phyloP scores from a whole-genome alignment of 1,140 invertebrate species.

The Lepidurus couesii region DNA sequence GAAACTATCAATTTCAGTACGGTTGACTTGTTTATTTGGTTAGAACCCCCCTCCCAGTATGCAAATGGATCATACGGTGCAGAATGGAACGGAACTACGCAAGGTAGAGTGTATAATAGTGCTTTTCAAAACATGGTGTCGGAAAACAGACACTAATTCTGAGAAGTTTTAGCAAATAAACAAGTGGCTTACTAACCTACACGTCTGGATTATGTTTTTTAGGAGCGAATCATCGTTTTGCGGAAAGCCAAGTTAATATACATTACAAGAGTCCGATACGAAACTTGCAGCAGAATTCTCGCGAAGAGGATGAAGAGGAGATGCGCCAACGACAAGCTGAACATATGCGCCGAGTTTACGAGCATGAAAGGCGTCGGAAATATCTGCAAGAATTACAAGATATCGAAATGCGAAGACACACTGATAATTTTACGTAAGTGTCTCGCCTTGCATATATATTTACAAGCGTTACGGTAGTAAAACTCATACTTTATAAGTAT shows the following conservation, averaged over 20 bases:
- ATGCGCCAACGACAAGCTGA: conserved; percentile 75
- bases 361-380: conserved; percentile 78
- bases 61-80: neutral
- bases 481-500: neutral
- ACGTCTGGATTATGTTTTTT: neutral
- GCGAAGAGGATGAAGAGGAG: conserved; percentile 53
- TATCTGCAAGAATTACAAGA: conserved; percentile 84
- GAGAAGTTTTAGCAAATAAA: neutral
- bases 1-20: conserved; percentile 1
- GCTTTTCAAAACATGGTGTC: neutral
- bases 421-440: conserved; percentile 77
- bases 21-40: conserved; percentile 16
- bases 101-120: neutral
- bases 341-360: conserved; percentile 80
- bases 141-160: neutral
- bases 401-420: conserved; percentile 81
- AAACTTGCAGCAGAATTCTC: conserved; percentile 75
- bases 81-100: neutral
- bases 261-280: conserved; percentile 81
- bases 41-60: conserved; percentile 22
- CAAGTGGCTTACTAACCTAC: neutral
- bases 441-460: neutral
- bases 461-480: conserved; percentile 27
- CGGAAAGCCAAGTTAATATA: conserved; percentile 86
- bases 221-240: conserved; percentile 80